These are phyloP conservation scores for Ennomos erosarius DNA, from an alignment of 2,888 invertebrate genomes.

Conservation along the genomic window DNA sequence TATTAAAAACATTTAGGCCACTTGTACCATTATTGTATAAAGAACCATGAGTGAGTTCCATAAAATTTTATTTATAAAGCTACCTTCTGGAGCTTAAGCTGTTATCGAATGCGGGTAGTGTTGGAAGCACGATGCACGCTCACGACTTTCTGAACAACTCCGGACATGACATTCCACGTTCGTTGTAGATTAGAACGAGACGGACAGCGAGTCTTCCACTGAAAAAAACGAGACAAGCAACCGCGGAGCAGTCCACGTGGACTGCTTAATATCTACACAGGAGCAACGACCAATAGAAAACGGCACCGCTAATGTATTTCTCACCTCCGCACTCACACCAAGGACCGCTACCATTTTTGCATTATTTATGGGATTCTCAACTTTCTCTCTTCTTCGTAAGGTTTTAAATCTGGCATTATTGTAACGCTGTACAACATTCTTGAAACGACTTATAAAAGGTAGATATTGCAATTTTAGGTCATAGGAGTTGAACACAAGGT, in stretches of 20 bases:
- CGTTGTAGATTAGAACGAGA: constrained; percentile 85
- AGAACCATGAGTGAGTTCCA: constrained; percentile 48
- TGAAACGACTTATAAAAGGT: constrained; percentile 70
- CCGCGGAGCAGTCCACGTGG: constrained; percentile 83
- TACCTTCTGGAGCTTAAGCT: constrained; percentile 54
- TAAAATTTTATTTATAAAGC: constrained; percentile 50
- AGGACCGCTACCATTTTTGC: constrained; percentile 70
- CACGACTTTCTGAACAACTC: constrained; percentile 86
- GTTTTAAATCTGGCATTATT: constrained; percentile 64
- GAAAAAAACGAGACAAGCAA: constrained; percentile 84
- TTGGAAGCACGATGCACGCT: constrained; percentile 85
- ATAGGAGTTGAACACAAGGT: constrained; percentile 60
- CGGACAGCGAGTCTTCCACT: constrained; percentile 74
- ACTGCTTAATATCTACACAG: constrained; percentile 85
- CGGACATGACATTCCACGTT: constrained; percentile 85
- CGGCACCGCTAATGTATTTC: constrained; percentile 86
- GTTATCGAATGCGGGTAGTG: constrained; percentile 60
- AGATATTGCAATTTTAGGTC: constrained; percentile 60
- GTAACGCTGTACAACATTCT: constrained; percentile 63
- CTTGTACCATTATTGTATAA: constrained; percentile 39
- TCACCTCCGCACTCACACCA: constrained; percentile 85
- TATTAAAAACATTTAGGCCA: constrained; percentile 51
- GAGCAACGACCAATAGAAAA: constrained; percentile 85
- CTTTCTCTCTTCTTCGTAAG: constrained; percentile 60
- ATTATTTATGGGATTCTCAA: constrained; percentile 70